Base-by-base conservation (phyloP, 2,888 invertebrate species). In the Phyllotreta cruciferae region DNA sequence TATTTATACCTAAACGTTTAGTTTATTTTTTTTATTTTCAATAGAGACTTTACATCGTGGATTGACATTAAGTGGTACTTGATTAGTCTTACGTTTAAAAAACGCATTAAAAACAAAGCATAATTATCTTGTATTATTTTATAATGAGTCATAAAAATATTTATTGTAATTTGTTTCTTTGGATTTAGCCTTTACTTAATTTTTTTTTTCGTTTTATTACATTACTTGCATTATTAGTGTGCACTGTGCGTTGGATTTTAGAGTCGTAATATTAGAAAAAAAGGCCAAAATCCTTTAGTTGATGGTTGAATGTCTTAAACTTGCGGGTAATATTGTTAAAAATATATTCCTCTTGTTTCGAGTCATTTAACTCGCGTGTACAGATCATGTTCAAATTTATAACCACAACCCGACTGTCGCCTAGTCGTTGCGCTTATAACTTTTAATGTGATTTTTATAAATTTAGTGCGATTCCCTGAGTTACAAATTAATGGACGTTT, bases 161-260 rank as follows among this genome's bases (percentile, higher is more conserved):
- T 74, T 74, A 72, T 71, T 70, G 69, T 71, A 72, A 69, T 71
- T 69, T 67, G 65, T 66, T 38, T 52, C 62, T 66, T 56, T 60
- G 54, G 60, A 61, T 61, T 65, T 62, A 57, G 61, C 60, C 67
- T 66, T 62, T 65, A 71, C 71, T 73, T 71, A 57, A 45, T 39
- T 42, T 56, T 39, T 56, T 37, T 52, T 44, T 56, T 13, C 39
- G 13, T 8, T 39, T 57, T 47, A 38, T 50, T 34, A 14, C 50
- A 14, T 39, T 24, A 55, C 52, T 62, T 34, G 53, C 44, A 39
- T 57, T 62, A 56, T 56, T 54, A 62, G 56, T 49, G 41, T 58
- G 52, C 58, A 52, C 58, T 14, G 4, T 10, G 38, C 41, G 50
- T 60, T 49, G 49, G 58, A 60, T 60, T 52, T 52, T 39, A 41